phyloP scores from a whole-genome alignment of 1,140 invertebrate species.

The Cecropterus lyciades region DNA sequence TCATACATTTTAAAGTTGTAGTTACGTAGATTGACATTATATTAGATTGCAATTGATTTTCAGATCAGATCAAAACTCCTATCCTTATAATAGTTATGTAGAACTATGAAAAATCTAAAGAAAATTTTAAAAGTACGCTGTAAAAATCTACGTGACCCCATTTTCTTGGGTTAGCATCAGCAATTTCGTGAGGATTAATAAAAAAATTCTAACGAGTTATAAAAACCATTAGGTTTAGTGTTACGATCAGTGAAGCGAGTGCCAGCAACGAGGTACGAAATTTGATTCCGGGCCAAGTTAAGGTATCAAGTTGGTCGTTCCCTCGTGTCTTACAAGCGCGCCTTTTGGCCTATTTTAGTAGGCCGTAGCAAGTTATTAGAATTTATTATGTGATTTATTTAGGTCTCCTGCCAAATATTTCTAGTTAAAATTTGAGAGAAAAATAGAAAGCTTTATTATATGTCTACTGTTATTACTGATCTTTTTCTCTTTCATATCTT shows the following conservation, averaged over 20 bases:
- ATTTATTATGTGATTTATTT: conserved; percentile 22
- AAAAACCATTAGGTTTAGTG: conserved; percentile 19
- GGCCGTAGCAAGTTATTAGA: neutral
- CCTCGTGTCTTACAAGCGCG: conserved; percentile 18
- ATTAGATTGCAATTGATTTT: too few species aligned
- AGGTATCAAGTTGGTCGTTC: conserved; percentile 16
- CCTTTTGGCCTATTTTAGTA: conserved; percentile 9
- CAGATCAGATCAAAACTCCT: too few species aligned
- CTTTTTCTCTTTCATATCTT: too few species aligned
- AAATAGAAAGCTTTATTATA: too few species aligned
- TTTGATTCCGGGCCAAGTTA: conserved; percentile 45
- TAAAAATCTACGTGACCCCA: neutral
- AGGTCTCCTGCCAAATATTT: too few species aligned
- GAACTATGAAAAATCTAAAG: neutral
- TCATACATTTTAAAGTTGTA: too few species aligned
- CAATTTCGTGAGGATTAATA: conserved; percentile 5
- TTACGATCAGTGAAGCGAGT: conserved; percentile 25
- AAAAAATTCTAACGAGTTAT: conserved; percentile 12
- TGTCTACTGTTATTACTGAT: too few species aligned
- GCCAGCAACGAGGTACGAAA: conserved; percentile 37
- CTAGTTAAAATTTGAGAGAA: too few species aligned
- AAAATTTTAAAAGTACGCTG: neutral
- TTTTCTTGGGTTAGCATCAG: neutral
- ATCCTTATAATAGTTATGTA: too few species aligned
- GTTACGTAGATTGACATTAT: too few species aligned